phyloP scores from a whole-genome alignment of 2,113 vertebrate genomes.

The Chloropsis hardwickii region DNA sequence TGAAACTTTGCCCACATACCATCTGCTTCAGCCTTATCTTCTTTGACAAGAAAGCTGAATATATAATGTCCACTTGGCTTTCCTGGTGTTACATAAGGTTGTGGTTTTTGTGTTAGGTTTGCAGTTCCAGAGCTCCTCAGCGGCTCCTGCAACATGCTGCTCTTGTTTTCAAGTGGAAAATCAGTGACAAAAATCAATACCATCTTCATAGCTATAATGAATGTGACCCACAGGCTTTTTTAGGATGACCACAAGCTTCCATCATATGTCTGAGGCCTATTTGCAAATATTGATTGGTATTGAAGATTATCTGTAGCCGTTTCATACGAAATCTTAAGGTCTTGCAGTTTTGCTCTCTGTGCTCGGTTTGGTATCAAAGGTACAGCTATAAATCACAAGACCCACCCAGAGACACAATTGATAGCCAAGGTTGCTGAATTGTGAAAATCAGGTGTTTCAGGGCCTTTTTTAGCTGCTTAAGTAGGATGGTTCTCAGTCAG shows the following conservation, averaged over 20 bases:
- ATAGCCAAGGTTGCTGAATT: neutral
- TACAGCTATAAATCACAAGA: neutral
- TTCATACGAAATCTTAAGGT: constrained; percentile 7
- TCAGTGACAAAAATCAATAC: constrained; percentile 30
- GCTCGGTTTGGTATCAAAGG: neutral
- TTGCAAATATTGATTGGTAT: constrained; percentile 44
- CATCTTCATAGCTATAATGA: constrained; percentile 31
- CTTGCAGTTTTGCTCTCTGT: neutral
- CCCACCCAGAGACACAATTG: neutral
- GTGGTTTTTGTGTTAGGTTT: neutral
- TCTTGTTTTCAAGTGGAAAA: constrained; percentile 4
- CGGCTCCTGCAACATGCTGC: neutral
- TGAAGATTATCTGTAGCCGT: constrained; percentile 21
- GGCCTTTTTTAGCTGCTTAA: neutral
- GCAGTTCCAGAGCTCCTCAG: neutral
- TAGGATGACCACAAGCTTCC: constrained; percentile 22
- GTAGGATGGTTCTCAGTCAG: constrained; percentile 27
- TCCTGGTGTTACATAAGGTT: neutral
- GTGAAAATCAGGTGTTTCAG: neutral
- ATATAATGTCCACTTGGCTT: constrained; percentile 44
- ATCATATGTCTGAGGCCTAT: neutral
- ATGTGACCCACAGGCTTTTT: constrained; percentile 24
- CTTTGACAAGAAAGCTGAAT: constrained; percentile 20
- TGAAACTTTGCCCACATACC: constrained; percentile 49
- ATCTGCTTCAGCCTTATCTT: constrained; percentile 33